Conservation (phyloP, 2,888 invertebrate genomes). For the Coremacera marginata region DNA sequence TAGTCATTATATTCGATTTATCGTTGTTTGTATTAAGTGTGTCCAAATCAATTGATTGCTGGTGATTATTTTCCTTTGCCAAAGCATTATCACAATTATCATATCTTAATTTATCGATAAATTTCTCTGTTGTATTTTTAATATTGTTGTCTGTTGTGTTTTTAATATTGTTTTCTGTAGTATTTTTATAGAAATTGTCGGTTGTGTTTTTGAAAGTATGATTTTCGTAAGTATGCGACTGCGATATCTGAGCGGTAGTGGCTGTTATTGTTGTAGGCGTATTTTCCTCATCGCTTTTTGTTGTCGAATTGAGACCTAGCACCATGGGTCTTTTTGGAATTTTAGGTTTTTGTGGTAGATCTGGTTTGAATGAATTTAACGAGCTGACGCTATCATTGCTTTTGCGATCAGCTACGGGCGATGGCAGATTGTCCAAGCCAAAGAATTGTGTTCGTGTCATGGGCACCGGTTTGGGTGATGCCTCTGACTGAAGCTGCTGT, state of each 20-base stretch:
- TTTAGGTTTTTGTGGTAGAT: conserved; percentile 77
- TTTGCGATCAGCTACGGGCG: conserved; percentile 62
- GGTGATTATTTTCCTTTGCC: conserved; percentile 46
- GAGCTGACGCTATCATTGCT: conserved; percentile 62
- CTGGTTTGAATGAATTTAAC: conserved; percentile 59
- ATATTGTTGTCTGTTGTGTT: background rate
- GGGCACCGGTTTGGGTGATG: conserved; percentile 63
- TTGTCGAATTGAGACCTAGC: conserved; percentile 47
- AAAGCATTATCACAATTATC: conserved; percentile 56
- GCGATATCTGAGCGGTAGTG: conserved; percentile 36
- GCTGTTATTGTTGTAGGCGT: conserved; percentile 48
- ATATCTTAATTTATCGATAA: conserved; percentile 56
- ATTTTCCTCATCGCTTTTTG: conserved; percentile 60
- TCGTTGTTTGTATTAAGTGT: conserved; percentile 35
- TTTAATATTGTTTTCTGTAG: too few relatives aligned
- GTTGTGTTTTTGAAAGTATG: conserved; percentile 35
- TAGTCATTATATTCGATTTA: background rate
- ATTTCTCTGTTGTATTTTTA: conserved; percentile 54
- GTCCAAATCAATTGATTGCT: conserved; percentile 37
- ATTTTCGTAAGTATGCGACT: conserved; percentile 54
- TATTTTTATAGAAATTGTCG: background rate
- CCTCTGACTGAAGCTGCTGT: conserved; percentile 49
- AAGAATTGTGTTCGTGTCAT: conserved; percentile 66
- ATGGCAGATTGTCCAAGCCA: conserved; percentile 61
- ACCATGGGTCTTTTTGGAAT: conserved; percentile 81